These are phyloP conservation scores for Ardeotis arabs DNA, from an alignment of 2,113 vertebrate genomes.

Conservation along the genomic window DNA sequence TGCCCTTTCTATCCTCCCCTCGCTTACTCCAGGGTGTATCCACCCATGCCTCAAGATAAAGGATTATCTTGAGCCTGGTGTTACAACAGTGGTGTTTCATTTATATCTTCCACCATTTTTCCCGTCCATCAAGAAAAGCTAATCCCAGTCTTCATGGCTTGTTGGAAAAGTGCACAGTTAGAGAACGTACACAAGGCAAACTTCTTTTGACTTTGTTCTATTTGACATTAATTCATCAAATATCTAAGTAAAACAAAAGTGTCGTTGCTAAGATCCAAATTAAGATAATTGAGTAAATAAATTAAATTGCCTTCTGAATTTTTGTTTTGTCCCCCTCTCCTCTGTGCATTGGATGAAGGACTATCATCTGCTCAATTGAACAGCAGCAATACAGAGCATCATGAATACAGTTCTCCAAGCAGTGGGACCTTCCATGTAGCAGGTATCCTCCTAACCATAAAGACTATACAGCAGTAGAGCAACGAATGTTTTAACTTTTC, in stretches of 20 bases:
- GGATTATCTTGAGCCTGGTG: neutral
- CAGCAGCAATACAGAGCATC: neutral
- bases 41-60: neutral
- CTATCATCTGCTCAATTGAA: neutral
- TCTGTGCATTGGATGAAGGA: neutral
- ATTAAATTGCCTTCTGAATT: neutral
- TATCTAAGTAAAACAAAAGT: neutral
- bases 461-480: neutral
- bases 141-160: neutral
- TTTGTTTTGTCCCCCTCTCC: neutral
- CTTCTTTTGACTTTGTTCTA: neutral
- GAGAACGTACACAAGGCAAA: neutral
- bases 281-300: neutral
- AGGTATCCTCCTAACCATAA: neutral
- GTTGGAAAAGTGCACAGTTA: neutral
- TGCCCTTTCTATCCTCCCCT: neutral
- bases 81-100: neutral
- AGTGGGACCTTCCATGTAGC: neutral
- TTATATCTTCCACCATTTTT: neutral
- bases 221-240: neutral
- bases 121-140: neutral
- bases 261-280: neutral
- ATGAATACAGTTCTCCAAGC: neutral
- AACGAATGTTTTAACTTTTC: neutral
- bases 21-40: neutral